These are phyloP conservation scores for Ceyx cyanopectus DNA, from an alignment of 2,113 vertebrate genomes.

Conservation along the genomic window DNA sequence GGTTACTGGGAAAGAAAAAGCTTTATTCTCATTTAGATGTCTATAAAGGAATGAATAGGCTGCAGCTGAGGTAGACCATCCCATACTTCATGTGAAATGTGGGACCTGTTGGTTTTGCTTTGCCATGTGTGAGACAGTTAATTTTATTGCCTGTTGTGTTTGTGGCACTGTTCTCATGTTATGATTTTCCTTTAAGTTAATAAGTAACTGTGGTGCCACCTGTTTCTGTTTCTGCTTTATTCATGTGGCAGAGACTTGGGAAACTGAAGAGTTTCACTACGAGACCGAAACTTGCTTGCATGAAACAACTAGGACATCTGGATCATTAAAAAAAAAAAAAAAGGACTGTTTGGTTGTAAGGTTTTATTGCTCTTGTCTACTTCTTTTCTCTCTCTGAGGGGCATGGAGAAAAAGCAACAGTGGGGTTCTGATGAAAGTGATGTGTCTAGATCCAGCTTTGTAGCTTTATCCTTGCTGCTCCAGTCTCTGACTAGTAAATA, in stretches of 20 bases:
- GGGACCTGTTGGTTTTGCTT: not conserved
- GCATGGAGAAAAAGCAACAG: not conserved
- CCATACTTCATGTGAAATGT: fast-evolving
- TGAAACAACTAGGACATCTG: not conserved
- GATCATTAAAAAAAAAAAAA: not conserved
- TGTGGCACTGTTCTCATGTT: not conserved
- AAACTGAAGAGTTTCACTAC: not conserved
- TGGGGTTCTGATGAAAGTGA: not conserved
- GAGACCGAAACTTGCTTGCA: not conserved
- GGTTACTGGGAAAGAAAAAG: not conserved
- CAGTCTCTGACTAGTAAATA: not conserved
- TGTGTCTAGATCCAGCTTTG: not conserved
- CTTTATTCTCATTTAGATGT: not conserved
- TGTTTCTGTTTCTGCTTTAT: not conserved
- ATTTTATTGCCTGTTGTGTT: not conserved
- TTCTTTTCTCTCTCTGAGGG: not conserved
- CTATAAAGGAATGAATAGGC: not conserved
- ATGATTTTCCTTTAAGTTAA: conserved; percentile 25
- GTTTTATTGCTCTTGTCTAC: not conserved
- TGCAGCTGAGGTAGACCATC: not conserved
- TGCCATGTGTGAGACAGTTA: not conserved
- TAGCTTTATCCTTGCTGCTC: not conserved
- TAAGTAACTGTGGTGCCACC: conserved; percentile 15
- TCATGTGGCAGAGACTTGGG: not conserved
- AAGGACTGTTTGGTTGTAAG: not conserved